Conservation (phyloP, 2,888 invertebrate species). For the Machimus atricapillus region DNA sequence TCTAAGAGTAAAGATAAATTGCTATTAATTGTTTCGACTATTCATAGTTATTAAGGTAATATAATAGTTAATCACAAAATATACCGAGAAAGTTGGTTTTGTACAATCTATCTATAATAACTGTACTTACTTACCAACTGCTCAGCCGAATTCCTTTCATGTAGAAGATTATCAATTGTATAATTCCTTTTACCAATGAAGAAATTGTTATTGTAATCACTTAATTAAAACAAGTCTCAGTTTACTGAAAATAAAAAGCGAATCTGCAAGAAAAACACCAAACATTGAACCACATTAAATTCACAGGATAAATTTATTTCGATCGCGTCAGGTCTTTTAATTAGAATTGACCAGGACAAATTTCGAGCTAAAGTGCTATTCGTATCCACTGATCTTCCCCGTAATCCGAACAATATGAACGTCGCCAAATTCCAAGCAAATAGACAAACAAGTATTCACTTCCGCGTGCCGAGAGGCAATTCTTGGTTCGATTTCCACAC, state of each 20-base stretch:
- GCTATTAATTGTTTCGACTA: background rate
- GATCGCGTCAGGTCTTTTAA: conserved; percentile 34
- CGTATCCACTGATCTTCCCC: conserved; percentile 28
- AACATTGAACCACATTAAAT: background rate
- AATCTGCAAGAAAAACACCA: background rate
- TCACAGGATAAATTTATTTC: conserved; percentile 33
- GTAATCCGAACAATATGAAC: conserved; percentile 32
- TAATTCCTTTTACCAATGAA: background rate
- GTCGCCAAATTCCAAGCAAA: conserved; percentile 27
- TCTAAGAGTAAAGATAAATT: background rate
- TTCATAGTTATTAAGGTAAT: background rate
- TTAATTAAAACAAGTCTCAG: conserved; percentile 1
- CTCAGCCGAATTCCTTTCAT: background rate
- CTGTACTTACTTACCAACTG: background rate
- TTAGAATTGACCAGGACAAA: conserved; percentile 42
- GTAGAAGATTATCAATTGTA: background rate
- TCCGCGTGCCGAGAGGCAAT: conserved; percentile 43
- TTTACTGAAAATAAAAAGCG: conserved; percentile 29
- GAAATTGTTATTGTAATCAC: background rate
- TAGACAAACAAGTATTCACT: conserved; percentile 36
- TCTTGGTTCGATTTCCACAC: conserved; percentile 41
- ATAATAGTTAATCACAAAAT: background rate
- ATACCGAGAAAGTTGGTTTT: background rate
- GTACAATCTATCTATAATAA: background rate
- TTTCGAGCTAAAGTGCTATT: conserved; percentile 25